These are phyloP conservation scores for Columba livia DNA, from an alignment of 2,113 vertebrate genomes.

Conservation along the genomic window DNA sequence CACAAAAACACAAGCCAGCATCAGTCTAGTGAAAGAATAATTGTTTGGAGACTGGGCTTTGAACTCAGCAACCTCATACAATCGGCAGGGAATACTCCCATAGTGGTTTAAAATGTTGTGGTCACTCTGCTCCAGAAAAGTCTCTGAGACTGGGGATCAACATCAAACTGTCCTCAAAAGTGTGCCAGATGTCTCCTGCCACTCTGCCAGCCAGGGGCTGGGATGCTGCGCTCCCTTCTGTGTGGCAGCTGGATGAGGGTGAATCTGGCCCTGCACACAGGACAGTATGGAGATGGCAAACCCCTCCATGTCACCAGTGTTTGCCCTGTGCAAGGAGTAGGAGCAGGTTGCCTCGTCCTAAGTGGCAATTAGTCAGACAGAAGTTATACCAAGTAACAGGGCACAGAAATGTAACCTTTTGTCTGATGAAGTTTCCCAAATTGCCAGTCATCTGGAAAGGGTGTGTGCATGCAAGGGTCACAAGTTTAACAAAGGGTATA, in stretches of 20 bases:
- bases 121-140: background rate
- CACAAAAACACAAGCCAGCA: background rate
- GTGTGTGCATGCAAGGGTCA: background rate
- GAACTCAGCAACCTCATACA: background rate
- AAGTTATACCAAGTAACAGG: background rate
- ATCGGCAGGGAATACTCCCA: background rate
- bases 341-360: background rate
- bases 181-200: background rate
- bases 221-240: background rate
- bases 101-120: background rate
- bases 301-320: accelerated
- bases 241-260: background rate
- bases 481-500: background rate
- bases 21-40: background rate
- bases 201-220: background rate
- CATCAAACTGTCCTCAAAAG: too few relatives aligned
- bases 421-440: conserved; percentile 37
- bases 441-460: conserved; percentile 45
- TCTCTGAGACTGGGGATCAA: background rate
- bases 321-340: background rate
- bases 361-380: background rate
- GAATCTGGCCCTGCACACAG: too few relatives aligned
- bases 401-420: conserved; percentile 17
- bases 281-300: background rate
- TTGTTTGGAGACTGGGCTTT: background rate